Percentiles rank a stretch among this genome's conserved stretches.
These are phyloP conservation scores for Gobionotothen gibberifrons DNA, from an alignment of 2,797 vertebrate species.

Conservation along the genomic window DNA sequence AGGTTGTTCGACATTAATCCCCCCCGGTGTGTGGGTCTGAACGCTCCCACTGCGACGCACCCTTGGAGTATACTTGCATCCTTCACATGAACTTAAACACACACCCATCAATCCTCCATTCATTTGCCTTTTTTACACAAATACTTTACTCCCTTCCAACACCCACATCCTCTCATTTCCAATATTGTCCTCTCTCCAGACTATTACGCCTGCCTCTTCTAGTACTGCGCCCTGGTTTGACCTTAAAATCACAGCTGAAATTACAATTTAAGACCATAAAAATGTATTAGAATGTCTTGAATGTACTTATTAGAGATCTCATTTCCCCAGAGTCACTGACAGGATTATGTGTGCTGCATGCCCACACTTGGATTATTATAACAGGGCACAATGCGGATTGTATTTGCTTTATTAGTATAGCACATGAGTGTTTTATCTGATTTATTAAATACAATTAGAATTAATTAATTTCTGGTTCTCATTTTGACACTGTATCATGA, in stretches of 20 bases:
- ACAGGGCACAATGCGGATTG: constrained; percentile 37
- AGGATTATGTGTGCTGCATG: constrained; percentile 40
- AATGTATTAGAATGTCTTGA: constrained; percentile 43
- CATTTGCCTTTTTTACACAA: neutral
- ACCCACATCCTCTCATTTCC: constrained; percentile 39
- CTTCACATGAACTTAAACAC: constrained; percentile 23
- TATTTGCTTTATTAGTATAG: constrained; percentile 50
- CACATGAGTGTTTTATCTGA: constrained; percentile 37
- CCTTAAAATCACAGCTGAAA: constrained; percentile 33
- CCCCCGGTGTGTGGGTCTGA: constrained; percentile 62
- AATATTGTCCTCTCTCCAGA: neutral
- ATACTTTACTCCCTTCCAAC: constrained; percentile 13
- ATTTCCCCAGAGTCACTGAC: constrained; percentile 38
- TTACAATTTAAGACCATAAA: constrained; percentile 34
- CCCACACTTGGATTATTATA: constrained; percentile 36
- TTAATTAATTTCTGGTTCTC: constrained; percentile 30
- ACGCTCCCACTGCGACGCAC: constrained; percentile 42
- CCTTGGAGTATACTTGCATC: constrained; percentile 26
- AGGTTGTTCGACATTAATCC: constrained; percentile 64
- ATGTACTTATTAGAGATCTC: constrained; percentile 49
- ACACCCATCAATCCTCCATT: neutral
- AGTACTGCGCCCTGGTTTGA: constrained; percentile 27
- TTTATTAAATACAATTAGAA: constrained; percentile 43
- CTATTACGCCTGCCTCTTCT: constrained; percentile 8
- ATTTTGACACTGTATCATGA: neutral